Evolutionary conservation across 2,797 vertebrate species (phyloP), one percentile per base, ranked within the genome.

Genomic region (Dermochelys coriacea): DNA sequence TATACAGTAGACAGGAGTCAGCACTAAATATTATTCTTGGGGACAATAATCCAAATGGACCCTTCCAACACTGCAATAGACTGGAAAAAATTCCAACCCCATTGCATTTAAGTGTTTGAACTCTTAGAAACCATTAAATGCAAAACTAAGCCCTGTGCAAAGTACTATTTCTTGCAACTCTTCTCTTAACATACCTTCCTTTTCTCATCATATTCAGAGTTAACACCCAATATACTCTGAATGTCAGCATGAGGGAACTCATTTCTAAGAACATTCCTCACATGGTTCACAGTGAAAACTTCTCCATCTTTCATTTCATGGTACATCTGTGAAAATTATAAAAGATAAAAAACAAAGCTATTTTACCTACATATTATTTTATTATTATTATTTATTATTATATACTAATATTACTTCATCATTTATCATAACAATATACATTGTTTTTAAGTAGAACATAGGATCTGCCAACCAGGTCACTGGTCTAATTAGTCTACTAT

Each of bases 191-290:
- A 57, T 98, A 99, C 99, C 98, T 98, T 98, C 96, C 99, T 98
- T 84, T 98, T 98, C 89, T 98, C 96, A 93, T 99, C 99, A 29
- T 99, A 99, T 59, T 98, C 98, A 1, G 99, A 99, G 86, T 98
- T 94, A 80, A 95, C 64, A 85, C 97, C 98, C 4, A 99, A 97
- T 97, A 99, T 98, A 96, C 98, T 98, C 96, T 98, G 97, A 95
- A 98, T 81, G 86, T 98, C 98, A 96, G 98, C 98, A 77, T 98
- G 97, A 74, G 99, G 99, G 97, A 98, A 99, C 95, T 99, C 97
- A 51, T 93, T 98, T 95, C 98, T 98, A 88, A 99, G 97, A 97
- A 98, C 96, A 47, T 83, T 95, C 87, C 98, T 97, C 91, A 99
- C 98, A 9, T 98, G 97, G 54, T 98, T 98, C 61, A 98, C 98